Conservation (phyloP, 2,797 vertebrate species). For the Microhierax caerulescens region DNA sequence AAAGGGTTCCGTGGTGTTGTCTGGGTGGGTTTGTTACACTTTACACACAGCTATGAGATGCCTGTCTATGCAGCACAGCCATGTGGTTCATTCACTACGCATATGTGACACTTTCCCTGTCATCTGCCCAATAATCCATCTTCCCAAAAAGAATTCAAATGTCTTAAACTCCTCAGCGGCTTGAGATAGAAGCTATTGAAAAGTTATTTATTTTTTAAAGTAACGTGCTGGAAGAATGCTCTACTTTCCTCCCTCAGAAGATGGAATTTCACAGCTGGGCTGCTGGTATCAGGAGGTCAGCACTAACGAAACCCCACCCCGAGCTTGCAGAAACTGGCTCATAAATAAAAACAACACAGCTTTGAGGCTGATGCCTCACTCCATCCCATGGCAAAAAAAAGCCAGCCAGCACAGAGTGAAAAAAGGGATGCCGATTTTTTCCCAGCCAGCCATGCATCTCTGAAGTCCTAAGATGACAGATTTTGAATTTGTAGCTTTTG, state of each 20-base stretch:
- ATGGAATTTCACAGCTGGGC: not conserved
- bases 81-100: constrained; percentile 42
- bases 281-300: not conserved
- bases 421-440: not conserved
- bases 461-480: not conserved
- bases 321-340: not conserved
- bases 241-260: not conserved
- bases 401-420: not conserved
- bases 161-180: not conserved
- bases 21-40: not conserved
- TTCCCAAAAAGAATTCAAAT: constrained; percentile 1
- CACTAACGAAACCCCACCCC: not conserved
- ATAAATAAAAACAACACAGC: not conserved
- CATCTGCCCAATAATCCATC: constrained; percentile 28
- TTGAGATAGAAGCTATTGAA: not conserved
- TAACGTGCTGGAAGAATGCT: not conserved
- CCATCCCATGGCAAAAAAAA: not conserved
- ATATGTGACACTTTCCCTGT: constrained; percentile 14
- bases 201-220: constrained; percentile 15
- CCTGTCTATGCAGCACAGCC: not conserved
- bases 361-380: not conserved
- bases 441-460: not conserved
- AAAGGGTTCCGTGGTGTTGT: not conserved
- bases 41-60: not conserved
- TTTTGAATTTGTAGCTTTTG: not conserved